A percentile compares a stretch with the other conserved stretches of the same genome.
phyloP scores from a whole-genome alignment of 2,797 vertebrate genomes.

The Pipistrellus kuhlii region DNA sequence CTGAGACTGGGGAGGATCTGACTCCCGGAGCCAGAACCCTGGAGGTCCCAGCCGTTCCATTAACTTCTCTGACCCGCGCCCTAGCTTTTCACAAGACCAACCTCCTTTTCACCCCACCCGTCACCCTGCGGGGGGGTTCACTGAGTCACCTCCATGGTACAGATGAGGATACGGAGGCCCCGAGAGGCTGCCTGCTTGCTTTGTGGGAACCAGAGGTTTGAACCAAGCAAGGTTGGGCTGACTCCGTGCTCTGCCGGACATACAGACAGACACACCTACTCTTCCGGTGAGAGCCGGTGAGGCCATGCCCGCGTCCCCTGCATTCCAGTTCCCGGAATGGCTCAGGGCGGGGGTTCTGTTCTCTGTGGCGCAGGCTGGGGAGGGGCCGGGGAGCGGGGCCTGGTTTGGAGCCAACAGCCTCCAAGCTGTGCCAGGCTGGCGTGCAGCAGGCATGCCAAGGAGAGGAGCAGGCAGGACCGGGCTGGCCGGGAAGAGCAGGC shows the following conservation, averaged over 20 bases:
- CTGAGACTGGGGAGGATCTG: not conserved
- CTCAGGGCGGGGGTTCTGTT: not conserved
- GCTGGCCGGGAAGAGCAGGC: slow-evolving; percentile 44
- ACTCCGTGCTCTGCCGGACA: too few relatives aligned
- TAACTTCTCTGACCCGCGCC: not conserved
- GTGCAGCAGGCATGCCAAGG: not conserved
- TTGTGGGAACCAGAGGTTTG: not conserved
- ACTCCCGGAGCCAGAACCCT: not conserved
- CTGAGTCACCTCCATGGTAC: not conserved
- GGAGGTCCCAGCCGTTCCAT: not conserved
- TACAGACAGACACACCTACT: not conserved
- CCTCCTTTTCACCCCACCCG: not conserved
- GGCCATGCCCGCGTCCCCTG: accelerated
- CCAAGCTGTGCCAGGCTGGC: not conserved
- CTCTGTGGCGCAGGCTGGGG: not conserved
- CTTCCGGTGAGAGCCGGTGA: not conserved
- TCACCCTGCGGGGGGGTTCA: not conserved
- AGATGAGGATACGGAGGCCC: not conserved
- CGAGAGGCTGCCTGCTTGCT: not conserved
- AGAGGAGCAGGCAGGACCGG: slow-evolving; percentile 34
- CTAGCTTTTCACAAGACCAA: not conserved
- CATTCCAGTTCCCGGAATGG: not conserved
- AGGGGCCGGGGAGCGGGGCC: not conserved
- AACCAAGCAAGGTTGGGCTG: not conserved
- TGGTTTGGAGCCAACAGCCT: slow-evolving; percentile 16